Evolutionary conservation across 2,797 vertebrate species (phyloP).

Genomic region (Melanitta fusca): DNA sequence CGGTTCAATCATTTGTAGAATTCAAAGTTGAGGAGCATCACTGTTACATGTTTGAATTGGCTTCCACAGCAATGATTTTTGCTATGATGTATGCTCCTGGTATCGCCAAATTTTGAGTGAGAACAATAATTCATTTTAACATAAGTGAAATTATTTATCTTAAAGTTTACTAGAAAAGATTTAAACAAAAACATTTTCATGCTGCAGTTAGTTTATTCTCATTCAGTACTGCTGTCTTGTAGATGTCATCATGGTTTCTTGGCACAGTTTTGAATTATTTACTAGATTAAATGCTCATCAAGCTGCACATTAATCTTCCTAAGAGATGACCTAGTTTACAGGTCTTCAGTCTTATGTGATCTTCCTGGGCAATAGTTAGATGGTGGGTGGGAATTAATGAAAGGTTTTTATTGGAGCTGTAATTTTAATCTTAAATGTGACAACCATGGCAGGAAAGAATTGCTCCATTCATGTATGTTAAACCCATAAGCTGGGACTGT

Average conservation of each 20-base stretch:
- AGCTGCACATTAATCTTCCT: background rate
- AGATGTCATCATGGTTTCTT: background rate
- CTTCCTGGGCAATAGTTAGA: background rate
- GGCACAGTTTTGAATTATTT: background rate
- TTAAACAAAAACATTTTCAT: background rate
- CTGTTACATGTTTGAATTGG: background rate
- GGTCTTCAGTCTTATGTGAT: background rate
- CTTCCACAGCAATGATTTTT: background rate
- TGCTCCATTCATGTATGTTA: background rate
- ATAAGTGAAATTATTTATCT: background rate
- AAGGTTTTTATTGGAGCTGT: background rate
- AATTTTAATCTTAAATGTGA: background rate
- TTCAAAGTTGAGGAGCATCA: background rate
- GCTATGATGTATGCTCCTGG: background rate
- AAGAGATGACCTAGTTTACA: background rate
- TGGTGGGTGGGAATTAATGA: background rate
- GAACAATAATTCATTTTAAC: background rate
- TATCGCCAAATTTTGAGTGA: background rate
- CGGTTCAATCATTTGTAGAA: background rate
- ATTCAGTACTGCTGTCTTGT: background rate
- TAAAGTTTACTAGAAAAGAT: background rate
- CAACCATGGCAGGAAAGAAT: background rate
- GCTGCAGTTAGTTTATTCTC: background rate
- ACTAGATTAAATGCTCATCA: background rate
- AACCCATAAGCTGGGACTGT: background rate